Percentiles rank a stretch among this genome's conserved stretches.
Conservation (phyloP, 1,140 invertebrate species). For the Ooceraea biroi region DNA sequence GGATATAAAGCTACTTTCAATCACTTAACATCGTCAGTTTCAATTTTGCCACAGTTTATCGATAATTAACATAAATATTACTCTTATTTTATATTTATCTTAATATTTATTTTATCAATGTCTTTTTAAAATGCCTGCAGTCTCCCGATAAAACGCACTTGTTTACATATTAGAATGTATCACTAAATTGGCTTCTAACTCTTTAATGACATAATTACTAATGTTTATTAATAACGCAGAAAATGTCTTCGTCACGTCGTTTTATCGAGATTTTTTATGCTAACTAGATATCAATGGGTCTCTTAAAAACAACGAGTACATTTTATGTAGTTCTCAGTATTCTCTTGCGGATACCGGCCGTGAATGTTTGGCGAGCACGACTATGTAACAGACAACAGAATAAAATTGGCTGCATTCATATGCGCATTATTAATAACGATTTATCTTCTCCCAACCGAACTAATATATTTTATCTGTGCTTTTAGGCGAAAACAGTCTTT, state of each 20-base stretch:
- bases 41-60: conserved; percentile 4
- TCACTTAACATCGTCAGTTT: not conserved
- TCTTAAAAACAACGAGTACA: not conserved
- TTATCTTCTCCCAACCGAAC: not conserved
- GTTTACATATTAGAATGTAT: not conserved
- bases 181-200: not conserved
- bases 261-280: conserved; percentile 2
- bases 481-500: not conserved
- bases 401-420: conserved; percentile 54
- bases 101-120: conserved; percentile 28
- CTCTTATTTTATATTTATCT: conserved; percentile 15
- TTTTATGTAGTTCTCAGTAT: conserved; percentile 21
- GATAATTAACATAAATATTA: not conserved
- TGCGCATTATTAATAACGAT: not conserved
- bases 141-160: not conserved
- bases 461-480: conserved; percentile 4
- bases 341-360: not conserved
- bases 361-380: conserved; percentile 33
- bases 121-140: not conserved
- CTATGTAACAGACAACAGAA: conserved; percentile 46
- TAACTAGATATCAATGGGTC: not conserved
- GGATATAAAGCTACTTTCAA: not conserved
- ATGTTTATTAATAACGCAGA: conserved; percentile 26
- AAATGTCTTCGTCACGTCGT: not conserved
- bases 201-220: not conserved